These are phyloP conservation scores for Alitta virens DNA, from an alignment of 2,888 invertebrate genomes.

Conservation along the genomic window DNA sequence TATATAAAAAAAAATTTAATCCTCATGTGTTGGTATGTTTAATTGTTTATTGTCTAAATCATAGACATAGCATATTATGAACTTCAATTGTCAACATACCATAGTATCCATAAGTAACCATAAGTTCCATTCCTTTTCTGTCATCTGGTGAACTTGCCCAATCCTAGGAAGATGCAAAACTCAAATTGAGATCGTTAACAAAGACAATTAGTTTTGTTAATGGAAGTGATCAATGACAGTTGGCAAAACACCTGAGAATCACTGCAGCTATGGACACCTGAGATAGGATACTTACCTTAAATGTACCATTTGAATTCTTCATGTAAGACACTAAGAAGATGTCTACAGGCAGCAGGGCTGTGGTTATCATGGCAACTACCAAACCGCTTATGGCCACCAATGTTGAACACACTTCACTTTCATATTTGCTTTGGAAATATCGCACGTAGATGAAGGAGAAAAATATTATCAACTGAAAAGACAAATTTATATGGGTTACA, in stretches of 20 bases:
- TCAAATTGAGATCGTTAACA: too few relatives aligned
- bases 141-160: conserved; percentile 49
- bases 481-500: too few relatives aligned
- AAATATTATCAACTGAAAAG: conserved; percentile 49
- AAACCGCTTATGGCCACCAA: conserved; percentile 44
- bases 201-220: background rate
- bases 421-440: conserved; percentile 51
- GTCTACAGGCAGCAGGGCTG: conserved; percentile 54
- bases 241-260: background rate
- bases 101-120: conserved; percentile 53
- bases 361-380: conserved; percentile 46
- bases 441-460: conserved; percentile 54
- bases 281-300: conserved; percentile 44
- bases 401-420: conserved; percentile 48
- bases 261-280: background rate
- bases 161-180: too few relatives aligned
- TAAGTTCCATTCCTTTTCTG: conserved; percentile 41
- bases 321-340: conserved; percentile 58
- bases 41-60: too few relatives aligned
- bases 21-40: too few relatives aligned
- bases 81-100: too few relatives aligned
- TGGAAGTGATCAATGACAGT: background rate
- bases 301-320: conserved; percentile 55
- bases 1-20: too few relatives aligned
- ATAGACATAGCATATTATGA: too few relatives aligned